Conservation (phyloP, 2,888 invertebrate genomes). For the Coelinius sp. region DNA sequence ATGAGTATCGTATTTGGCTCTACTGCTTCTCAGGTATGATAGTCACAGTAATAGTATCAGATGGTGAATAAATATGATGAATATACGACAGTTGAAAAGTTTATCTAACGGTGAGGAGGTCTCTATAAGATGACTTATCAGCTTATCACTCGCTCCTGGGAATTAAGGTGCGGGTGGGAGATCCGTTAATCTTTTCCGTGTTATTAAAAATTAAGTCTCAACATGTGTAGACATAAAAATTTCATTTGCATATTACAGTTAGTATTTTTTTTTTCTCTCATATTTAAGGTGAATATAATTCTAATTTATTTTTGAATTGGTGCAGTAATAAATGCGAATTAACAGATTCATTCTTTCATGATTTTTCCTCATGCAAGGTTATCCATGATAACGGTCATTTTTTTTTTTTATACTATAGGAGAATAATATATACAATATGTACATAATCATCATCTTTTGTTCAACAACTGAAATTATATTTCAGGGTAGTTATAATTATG, state of each 20-base stretch:
- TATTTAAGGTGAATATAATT: background rate
- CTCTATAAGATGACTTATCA: background rate
- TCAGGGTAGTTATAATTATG: background rate
- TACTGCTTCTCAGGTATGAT: background rate
- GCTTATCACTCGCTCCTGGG: background rate
- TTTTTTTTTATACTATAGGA: too few relatives aligned
- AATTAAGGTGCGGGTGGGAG: background rate
- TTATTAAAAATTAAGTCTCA: background rate
- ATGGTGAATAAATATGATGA: constrained; percentile 5
- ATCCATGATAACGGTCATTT: background rate
- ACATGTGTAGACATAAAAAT: background rate
- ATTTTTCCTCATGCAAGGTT: background rate
- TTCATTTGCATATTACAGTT: background rate
- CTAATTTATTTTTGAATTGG: background rate
- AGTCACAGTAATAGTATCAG: background rate
- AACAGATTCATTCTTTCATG: too few relatives aligned
- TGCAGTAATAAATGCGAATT: too few relatives aligned
- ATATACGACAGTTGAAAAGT: background rate
- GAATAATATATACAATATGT: background rate
- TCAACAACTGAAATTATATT: background rate
- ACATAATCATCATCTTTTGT: background rate
- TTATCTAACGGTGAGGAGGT: constrained; percentile 12
- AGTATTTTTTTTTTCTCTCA: background rate
- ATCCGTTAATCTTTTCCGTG: background rate
- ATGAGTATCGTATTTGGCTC: too few relatives aligned